Base-by-base conservation (phyloP, 2,113 vertebrate genomes). In the Peromyscus leucopus region DNA sequence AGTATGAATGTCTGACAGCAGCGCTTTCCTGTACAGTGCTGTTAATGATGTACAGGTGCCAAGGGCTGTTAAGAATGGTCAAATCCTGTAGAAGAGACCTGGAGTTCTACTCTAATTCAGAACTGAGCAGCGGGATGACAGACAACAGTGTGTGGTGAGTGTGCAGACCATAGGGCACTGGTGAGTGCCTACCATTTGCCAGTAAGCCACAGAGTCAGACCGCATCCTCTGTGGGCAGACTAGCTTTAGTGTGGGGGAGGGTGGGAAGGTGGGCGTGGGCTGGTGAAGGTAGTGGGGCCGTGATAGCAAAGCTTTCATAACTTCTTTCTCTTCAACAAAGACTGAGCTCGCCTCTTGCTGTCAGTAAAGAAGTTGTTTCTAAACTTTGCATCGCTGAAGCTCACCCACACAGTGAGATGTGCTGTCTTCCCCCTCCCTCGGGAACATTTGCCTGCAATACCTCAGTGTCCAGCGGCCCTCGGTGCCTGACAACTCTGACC, bases 351-450 rank as follows among this genome's bases (percentile, higher is more conserved):
- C 84, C 94, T 97, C 93, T 92, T 65, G 74, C 91, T 96, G n/a
- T 95, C 95, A 90, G 57, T 87, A 85, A 97, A 93, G 65, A 96
- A 91, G 94, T 96, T 89, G 75, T 97, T 97, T 79, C 91, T 91
- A 90, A 96, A 86, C 95, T 97, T 91, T 92, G 90, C 87, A 0
- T 95, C 94, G 98, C 96, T 97, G 97, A 96, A 97, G 93, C 92
- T 96, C 96, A 98, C 95, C 91, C 95, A 98, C 97, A 95, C 94
- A 96, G 96, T 97, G 97, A 97, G 97, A 96, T 93, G 94, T 39
- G 57, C 48, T 87, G 65, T 91, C 92, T 86, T 96, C 24, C 9
- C 96, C 97, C 96, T 86, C 89, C 89, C 71, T 96, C 39, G 69
- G 93, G 57, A 12, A 76, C 48, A 91, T 84, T 97, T 96, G 89